A percentile compares a stretch with the other conserved stretches of the same genome.
phyloP scores from a whole-genome alignment of 2,113 vertebrate species.

The Ptilonorhynchus violaceus region DNA sequence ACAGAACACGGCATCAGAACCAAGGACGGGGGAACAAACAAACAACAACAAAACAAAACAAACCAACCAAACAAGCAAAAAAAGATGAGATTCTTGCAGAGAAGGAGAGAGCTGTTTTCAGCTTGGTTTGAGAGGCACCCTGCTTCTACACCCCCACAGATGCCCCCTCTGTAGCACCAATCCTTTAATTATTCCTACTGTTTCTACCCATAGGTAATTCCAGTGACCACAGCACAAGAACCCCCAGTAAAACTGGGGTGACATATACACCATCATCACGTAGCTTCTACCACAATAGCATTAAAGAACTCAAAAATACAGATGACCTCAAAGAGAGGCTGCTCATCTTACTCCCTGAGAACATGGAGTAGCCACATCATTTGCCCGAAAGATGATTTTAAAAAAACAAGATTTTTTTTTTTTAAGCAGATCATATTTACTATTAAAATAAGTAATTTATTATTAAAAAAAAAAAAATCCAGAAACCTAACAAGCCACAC shows the following conservation, averaged over 20 bases:
- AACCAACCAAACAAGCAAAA: not conserved
- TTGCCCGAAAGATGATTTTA: not conserved
- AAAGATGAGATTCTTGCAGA: not conserved
- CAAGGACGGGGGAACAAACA: not conserved
- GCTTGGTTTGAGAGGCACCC: not conserved
- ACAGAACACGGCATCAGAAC: not conserved
- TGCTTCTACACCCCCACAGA: not conserved
- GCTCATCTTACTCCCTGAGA: not conserved
- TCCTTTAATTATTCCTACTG: not conserved
- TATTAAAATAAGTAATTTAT: not conserved
- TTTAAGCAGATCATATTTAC: not conserved
- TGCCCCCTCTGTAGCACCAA: not conserved
- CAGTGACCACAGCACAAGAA: not conserved
- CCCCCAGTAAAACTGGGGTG: not conserved
- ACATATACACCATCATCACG: not conserved
- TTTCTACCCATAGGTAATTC: not conserved
- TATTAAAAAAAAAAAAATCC: not conserved
- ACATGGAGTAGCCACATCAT: not conserved
- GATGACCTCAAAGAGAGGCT: not conserved
- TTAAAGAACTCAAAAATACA: not conserved
- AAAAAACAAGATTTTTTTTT: not conserved
- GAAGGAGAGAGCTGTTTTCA: not conserved
- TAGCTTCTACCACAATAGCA: accelerated
- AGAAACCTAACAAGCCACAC: not conserved
- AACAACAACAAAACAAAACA: accelerated